Base-by-base conservation (phyloP, 2,888 invertebrate species). In the Aplocera efformata region DNA sequence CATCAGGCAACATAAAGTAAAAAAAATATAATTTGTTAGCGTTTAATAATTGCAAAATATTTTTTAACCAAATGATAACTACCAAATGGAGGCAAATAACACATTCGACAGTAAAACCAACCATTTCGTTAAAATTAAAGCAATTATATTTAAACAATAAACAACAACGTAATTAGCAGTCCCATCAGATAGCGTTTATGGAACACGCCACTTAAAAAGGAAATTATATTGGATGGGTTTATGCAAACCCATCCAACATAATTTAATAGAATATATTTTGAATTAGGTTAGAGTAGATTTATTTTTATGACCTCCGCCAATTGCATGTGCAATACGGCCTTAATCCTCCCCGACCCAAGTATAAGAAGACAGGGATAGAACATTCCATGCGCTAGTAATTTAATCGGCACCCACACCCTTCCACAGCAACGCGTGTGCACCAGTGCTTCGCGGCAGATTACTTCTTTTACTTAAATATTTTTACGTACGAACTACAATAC, bases 131-230 rank as follows among this genome's bases (percentile, higher is more conserved):
- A 66, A 69, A 72, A 71, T 72, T 65, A 67, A 56, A 62, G 65
- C 68, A 66, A 57, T 58, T 60, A 60, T 60, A 68, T 68, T 71
- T 63, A 53, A 54, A 63, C 56, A 60, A 74, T 74, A 75, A 74
- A 75, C 72, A 72, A 73, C 51, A 57, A 52, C 53, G 55, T 73
- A 70, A 77, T 73, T 70, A 67, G 56, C 41, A 62, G 60, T 60
- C 63, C 64, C 64, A 66, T 69, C 65, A 61, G 63, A 72, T 65
- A 66, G 66, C 62, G 58, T 76, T 77, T 76, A 75, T 72, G 69
- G 63, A 66, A 74, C 68, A 67, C 58, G 67, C 59, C 59, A 63
- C 50, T 61, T 57, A 72, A 70, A 73, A 75, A 76, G 63, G 63
- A 67, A 68, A 58, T 55, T 57, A 30, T 68, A 63, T 76, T 68